phyloP scores from a whole-genome alignment of 2,113 vertebrate genomes.

The Ceyx melanurus region DNA sequence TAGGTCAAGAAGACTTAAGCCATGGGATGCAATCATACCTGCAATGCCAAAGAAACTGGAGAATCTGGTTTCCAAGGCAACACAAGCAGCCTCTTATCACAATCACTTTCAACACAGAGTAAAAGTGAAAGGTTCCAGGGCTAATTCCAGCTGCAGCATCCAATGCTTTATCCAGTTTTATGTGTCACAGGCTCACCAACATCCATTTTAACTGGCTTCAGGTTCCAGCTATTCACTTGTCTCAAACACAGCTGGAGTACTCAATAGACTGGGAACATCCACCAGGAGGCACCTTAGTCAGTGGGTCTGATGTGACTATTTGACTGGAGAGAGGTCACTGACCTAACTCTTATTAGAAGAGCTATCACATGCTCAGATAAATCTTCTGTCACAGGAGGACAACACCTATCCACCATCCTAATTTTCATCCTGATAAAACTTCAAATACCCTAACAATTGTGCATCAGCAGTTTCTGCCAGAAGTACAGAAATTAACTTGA shows the following conservation, averaged over 20 bases:
- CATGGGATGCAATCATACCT: not conserved
- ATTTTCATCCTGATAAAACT: not conserved
- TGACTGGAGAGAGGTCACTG: not conserved
- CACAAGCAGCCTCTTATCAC: conserved; percentile 38
- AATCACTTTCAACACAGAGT: conserved; percentile 47
- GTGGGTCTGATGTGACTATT: not conserved
- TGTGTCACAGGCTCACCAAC: conserved; percentile 25
- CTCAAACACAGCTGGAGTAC: not conserved
- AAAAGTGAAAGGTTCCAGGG: conserved; percentile 64
- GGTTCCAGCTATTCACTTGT: conserved; percentile 20
- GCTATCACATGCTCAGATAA: not conserved
- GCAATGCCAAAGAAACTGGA: not conserved
- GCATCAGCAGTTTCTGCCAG: not conserved
- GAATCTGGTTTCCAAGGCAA: conserved; percentile 65
- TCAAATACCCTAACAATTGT: not conserved
- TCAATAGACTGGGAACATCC: not conserved
- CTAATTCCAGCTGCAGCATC: conserved; percentile 68
- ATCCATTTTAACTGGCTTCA: conserved; percentile 29
- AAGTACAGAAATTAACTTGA: not conserved
- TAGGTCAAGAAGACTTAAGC: not conserved
- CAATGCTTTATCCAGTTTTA: conserved; percentile 23
- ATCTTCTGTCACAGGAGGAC: not conserved
- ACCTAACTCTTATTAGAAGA: not conserved
- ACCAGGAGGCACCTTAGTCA: not conserved
- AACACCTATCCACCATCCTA: not conserved